Evolutionary conservation across 2,888 invertebrate species (phyloP).

Genomic region (Orchestes rusci): DNA sequence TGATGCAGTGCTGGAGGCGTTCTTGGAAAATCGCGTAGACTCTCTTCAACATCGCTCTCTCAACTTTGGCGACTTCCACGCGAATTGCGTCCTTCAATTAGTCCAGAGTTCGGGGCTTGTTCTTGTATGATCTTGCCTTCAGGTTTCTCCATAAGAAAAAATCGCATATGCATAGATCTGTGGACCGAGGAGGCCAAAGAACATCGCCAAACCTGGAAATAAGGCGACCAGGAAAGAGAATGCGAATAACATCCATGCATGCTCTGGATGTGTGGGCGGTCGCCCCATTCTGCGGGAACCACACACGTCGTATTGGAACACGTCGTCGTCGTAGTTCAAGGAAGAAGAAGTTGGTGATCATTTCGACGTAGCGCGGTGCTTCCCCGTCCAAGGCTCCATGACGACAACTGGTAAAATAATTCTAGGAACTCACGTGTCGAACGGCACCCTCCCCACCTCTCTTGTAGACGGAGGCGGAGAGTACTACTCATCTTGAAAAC

Average conservation of each 20-base stretch:
- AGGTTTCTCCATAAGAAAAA: background rate
- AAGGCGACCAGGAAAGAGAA: slow-evolving; percentile 10
- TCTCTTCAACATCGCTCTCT: background rate
- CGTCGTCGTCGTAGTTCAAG: background rate
- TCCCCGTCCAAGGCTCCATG: background rate
- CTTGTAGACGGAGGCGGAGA: too few species aligned
- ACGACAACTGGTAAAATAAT: background rate
- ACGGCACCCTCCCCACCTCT: too few species aligned
- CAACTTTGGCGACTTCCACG: background rate
- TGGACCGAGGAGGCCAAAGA: background rate
- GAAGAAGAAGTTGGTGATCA: background rate
- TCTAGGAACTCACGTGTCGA: too few species aligned
- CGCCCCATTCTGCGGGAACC: slow-evolving; percentile 31
- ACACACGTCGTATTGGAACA: slow-evolving; percentile 2
- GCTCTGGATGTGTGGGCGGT: slow-evolving; percentile 31
- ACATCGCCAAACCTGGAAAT: slow-evolving; percentile 9
- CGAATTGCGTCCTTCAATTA: background rate
- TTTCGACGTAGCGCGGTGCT: slow-evolving; percentile 1
- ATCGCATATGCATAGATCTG: background rate
- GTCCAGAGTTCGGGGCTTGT: background rate
- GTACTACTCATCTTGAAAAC: too few species aligned
- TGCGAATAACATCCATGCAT: slow-evolving; percentile 30
- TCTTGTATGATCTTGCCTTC: background rate
- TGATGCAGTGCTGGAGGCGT: too few species aligned
- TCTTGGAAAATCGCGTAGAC: background rate